Evolutionary conservation across 2,113 vertebrate genomes (phyloP).

Genomic region (Gasterosteus aculeatus): DNA sequence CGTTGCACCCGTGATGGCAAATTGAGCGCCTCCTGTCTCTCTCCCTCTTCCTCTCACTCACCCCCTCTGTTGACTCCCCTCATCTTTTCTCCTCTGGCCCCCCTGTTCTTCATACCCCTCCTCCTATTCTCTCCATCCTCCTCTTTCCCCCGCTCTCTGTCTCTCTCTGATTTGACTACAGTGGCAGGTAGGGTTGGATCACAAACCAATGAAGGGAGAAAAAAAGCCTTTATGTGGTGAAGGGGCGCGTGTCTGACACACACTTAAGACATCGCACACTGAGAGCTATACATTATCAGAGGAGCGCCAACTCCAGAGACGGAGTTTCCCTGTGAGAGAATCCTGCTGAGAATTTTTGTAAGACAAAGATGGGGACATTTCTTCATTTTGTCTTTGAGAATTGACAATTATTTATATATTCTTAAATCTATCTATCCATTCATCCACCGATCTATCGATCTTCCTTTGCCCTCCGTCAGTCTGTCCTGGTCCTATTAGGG

Average conservation of each 20-base stretch:
- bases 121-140: constrained; percentile 38
- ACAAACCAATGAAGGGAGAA: constrained; percentile 57
- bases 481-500: constrained; percentile 72
- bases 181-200: constrained; percentile 64
- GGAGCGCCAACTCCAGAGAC: constrained; percentile 20
- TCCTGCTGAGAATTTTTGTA: constrained; percentile 2
- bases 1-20: constrained; percentile 82
- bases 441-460: constrained; percentile 50
- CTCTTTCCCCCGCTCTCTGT: neutral
- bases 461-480: constrained; percentile 50
- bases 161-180: constrained; percentile 62
- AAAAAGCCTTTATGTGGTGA: constrained; percentile 63
- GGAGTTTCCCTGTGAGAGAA: constrained; percentile 29
- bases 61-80: constrained; percentile 71
- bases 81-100: constrained; percentile 60
- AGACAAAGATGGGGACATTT: neutral
- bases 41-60: constrained; percentile 60
- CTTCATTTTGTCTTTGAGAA: neutral
- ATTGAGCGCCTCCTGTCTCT: constrained; percentile 76
- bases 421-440: constrained; percentile 45
- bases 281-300: constrained; percentile 37
- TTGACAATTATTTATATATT: neutral
- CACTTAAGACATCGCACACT: constrained; percentile 51
- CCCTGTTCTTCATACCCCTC: neutral
- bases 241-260: constrained; percentile 61